These are phyloP conservation scores for Morus bassanus DNA, from an alignment of 2,797 vertebrate genomes.

Conservation along the genomic window DNA sequence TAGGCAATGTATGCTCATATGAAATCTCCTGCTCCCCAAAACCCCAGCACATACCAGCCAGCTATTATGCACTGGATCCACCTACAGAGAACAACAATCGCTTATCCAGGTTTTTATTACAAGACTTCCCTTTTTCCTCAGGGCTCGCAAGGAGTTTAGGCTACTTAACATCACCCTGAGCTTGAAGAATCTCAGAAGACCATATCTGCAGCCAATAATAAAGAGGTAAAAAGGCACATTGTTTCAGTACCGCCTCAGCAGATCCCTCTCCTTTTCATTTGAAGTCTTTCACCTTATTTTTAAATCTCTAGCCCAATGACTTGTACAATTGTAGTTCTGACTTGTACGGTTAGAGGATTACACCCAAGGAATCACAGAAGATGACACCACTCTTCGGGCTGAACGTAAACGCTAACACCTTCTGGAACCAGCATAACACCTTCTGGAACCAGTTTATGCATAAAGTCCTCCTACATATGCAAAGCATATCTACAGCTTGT, in stretches of 20 bases:
- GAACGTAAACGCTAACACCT: neutral
- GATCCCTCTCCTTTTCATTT: neutral
- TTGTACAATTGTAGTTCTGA: neutral
- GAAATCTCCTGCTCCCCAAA: neutral
- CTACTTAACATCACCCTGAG: neutral
- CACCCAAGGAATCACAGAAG: neutral
- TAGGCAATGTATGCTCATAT: neutral
- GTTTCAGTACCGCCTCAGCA: neutral
- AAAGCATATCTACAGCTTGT: neutral
- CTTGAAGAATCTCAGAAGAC: neutral
- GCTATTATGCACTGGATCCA: neutral
- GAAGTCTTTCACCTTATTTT: neutral
- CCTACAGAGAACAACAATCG: neutral
- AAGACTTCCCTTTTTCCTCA: neutral
- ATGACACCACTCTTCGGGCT: neutral
- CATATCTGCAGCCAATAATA: neutral
- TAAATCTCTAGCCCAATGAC: neutral
- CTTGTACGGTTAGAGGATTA: neutral
- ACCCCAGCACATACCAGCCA: neutral
- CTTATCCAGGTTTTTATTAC: neutral
- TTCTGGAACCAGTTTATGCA: neutral
- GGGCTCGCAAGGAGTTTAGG: neutral
- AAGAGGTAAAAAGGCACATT: neutral
- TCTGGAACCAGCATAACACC: neutral
- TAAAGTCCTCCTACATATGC: neutral